Evolutionary conservation across 2,113 vertebrate genomes (phyloP), one percentile per base, ranked within the genome.

Genomic region (Vanacampus margaritifer): DNA sequence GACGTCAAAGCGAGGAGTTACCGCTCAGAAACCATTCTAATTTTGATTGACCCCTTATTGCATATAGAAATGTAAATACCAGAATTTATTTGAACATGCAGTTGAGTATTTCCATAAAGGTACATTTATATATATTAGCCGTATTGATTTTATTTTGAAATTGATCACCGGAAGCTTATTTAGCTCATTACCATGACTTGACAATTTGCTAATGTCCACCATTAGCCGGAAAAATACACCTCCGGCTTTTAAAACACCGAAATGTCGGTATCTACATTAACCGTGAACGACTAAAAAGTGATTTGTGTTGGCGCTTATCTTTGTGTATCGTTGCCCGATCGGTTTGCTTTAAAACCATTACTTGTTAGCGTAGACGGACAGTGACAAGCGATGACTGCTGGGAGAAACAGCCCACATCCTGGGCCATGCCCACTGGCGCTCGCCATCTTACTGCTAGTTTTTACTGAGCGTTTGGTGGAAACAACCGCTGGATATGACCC

Each of bases 401-500:
- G 51, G 36, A 65, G 64, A 36, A 58, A 5, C 54, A 58, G 37
- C 68, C 72, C 72, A 66, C 32, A 56, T 28, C 46, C 36, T 16
- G 41, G 59, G 68, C 71, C 45, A 56, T 71, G 35, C 64, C 65
- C 58, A 4, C n/a, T 60, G 2, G 65, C 70, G 54, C 45, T 91
- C 54, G 72, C 92, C 75, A 79, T 94, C 69, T 89, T 92, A 76
- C 79, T 95, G 48, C 69, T 92, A 14, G 66, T 93, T 74, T 24
- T 86, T 53, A 74, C 54, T 11, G 69, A 56, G 7, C 75, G 86
- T 9, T 16, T 88, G 85, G 89, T 87, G 83, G 64, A 86, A 84
- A 68, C 90, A 79, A 69, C 91, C 0, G 81, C 90, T 2, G 94
- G 95, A 12, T 91, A 94, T 75, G 94, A 98, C 80, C 97, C 97